Evolutionary conservation across 2,113 vertebrate genomes (phyloP).

Genomic region (Dermatemys mawii): DNA sequence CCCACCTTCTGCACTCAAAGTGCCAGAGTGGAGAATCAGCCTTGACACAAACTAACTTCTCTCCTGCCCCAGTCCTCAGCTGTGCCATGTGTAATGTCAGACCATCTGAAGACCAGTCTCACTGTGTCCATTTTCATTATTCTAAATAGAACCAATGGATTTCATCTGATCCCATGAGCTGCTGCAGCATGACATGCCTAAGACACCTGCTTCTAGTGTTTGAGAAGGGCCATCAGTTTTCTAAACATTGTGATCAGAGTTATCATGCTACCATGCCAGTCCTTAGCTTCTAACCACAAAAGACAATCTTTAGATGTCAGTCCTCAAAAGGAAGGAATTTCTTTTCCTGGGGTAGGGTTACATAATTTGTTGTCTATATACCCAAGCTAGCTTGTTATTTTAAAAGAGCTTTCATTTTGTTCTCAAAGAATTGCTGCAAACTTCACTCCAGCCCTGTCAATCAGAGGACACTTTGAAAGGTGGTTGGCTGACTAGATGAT

Average conservation of each 20-base stretch:
- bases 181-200: too few relatives aligned
- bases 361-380: not conserved
- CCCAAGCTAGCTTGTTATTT: not conserved
- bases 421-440: not conserved
- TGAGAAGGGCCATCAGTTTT: not conserved
- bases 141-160: too few relatives aligned
- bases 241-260: not conserved
- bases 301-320: not conserved
- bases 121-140: not conserved
- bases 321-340: not conserved
- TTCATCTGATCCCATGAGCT: not conserved
- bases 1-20: too few relatives aligned
- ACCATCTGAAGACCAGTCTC: not conserved
- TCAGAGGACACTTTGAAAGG: not conserved
- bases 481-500: not conserved
- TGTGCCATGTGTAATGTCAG: not conserved
- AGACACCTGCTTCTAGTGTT: not conserved
- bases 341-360: not conserved
- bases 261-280: not conserved
- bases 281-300: not conserved
- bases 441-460: not conserved
- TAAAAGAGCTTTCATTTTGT: not conserved
- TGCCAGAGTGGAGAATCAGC: too few relatives aligned
- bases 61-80: not conserved
- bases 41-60: not conserved